These are phyloP conservation scores for Pardosa pseudoannulata DNA, from an alignment of 2,888 invertebrate genomes.

Conservation along the genomic window DNA sequence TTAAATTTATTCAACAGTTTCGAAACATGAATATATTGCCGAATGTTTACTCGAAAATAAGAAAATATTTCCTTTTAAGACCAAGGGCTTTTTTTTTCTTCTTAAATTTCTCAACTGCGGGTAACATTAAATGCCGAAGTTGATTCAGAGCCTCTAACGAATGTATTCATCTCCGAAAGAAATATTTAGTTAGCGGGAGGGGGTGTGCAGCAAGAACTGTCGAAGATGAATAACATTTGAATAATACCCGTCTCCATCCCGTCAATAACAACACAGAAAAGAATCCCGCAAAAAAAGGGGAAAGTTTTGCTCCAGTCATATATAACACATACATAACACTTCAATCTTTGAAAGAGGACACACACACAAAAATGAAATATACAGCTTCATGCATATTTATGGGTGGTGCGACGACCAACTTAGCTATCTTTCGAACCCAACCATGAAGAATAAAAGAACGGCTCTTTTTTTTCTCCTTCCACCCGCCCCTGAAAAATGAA, in stretches of 20 bases:
- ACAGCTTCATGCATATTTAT: not conserved
- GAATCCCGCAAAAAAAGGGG: not conserved
- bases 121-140: not conserved
- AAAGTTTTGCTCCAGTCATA: not conserved
- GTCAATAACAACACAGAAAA: not conserved
- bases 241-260: not conserved
- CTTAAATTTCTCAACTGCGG: not conserved
- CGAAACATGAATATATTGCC: no score
- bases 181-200: not conserved
- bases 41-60: no score
- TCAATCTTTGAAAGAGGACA: not conserved
- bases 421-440: not conserved
- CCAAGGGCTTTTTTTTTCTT: no score
- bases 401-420: not conserved
- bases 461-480: not conserved
- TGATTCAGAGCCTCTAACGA: no score
- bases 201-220: not conserved
- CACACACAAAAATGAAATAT: not conserved
- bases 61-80: no score
- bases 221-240: not conserved
- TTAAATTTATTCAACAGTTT: no score
- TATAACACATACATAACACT: not conserved
- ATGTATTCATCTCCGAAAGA: not conserved
- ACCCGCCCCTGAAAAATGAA: not conserved
- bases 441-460: not conserved